Evolutionary conservation across 2,888 invertebrate genomes (phyloP), one percentile per base, ranked within the genome.

Genomic region (Drosophila gaucha): DNA sequence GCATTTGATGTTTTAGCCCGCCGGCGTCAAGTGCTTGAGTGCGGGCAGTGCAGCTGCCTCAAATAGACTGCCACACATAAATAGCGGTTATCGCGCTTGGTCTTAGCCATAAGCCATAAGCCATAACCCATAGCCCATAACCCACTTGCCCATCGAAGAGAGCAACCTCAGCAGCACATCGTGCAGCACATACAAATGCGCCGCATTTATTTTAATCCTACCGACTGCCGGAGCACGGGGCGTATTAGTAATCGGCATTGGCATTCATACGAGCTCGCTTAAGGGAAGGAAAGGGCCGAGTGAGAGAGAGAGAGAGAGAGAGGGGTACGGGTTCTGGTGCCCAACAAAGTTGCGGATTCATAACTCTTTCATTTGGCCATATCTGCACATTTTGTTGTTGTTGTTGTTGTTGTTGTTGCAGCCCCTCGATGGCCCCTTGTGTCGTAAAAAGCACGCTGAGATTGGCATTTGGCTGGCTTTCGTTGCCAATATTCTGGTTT

Each of bases 341-440:
- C 65, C 77, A 79, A 86, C 87, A 80, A 84, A 86, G 82, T 84
- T 84, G 79, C 87, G 87, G 85, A 86, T 86, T 86, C 84, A 86
- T 86, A 84, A 84, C 84, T 84, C 84, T 86, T 84, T 84, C 84
- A 86, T 84, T 84, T 86, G 80, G 72, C 77, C 69, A 86, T 82
- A 84, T 85, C 83, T 85, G 85, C 77, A 78, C 66, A 68, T 65
- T 86, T 83, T 75, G 79, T 59, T 64, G 52, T 39, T 30, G 9
- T 39, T 22, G 39, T 24, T 24, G 36, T 6, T 31, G 39, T 10
- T 43, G 20, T 28, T 38, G 26, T 33, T 50, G 44, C 1, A n/a
- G 38, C 41, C 41, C 41, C 43, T 44, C 43, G 43, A 28, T 50
- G 18, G 18, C 18, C 59, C 14, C 46, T 39, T 52, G 49, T 44